Percentiles rank a stretch among this genome's conserved stretches.
Evolutionary conservation across 1,140 invertebrate species (phyloP).

Genomic region (Ceratoteleas bidentatus): DNA sequence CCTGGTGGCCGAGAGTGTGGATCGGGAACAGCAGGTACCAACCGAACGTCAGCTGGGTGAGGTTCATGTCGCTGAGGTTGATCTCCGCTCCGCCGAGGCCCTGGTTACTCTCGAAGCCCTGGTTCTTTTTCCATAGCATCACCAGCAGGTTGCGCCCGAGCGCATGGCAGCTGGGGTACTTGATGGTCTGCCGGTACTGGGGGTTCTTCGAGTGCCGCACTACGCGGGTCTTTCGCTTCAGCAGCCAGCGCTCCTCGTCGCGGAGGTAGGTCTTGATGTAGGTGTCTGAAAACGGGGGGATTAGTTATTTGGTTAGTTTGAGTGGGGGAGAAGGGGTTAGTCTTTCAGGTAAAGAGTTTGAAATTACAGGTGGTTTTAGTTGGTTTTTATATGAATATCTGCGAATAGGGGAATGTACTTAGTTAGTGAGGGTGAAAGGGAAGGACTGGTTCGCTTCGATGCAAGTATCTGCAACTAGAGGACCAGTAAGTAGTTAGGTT

Average conservation of each 20-base stretch:
- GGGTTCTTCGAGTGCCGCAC: conserved; percentile 90
- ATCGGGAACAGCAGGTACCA: conserved; percentile 96
- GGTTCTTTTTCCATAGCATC: conserved; percentile 94
- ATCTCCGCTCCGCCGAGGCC: conserved; percentile 93
- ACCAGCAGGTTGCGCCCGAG: conserved; percentile 92
- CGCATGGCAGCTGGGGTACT: conserved; percentile 91
- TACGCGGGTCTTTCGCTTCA: conserved; percentile 94
- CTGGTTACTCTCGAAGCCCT: conserved; percentile 93
- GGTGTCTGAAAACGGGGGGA: conserved; percentile 85
- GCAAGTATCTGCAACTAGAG: too few relatives aligned
- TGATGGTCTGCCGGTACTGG: conserved; percentile 92
- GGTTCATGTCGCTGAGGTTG: conserved; percentile 88
- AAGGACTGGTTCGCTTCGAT: too few relatives aligned
- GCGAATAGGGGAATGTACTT: too few relatives aligned
- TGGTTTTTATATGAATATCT: too few relatives aligned
- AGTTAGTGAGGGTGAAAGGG: too few relatives aligned
- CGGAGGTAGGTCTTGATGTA: conserved; percentile 97
- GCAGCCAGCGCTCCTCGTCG: conserved; percentile 91
- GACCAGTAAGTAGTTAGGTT: too few relatives aligned
- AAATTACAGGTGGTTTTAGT: too few relatives aligned
- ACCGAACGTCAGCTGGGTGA: conserved; percentile 88
- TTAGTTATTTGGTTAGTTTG: too few relatives aligned
- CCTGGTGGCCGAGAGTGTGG: conserved; percentile 86
- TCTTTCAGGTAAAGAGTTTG: too few relatives aligned
- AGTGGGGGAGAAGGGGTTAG: too few relatives aligned